A percentile compares a stretch with the other conserved stretches of the same genome.
phyloP scores from a whole-genome alignment of 2,113 vertebrate genomes.

The Chionomys nivalis region DNA sequence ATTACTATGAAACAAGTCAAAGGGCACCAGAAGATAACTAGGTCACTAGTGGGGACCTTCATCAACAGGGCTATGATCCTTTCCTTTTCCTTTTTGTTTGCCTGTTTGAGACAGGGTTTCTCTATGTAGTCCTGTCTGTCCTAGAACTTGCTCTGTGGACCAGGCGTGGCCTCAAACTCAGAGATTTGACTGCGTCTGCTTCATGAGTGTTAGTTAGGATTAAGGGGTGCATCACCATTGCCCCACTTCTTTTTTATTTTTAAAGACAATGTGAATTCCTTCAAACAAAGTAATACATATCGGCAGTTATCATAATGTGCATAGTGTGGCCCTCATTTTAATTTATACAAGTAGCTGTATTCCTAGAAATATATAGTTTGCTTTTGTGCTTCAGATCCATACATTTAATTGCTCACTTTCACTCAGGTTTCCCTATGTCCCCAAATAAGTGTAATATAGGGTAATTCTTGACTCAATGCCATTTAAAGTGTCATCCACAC shows the following conservation, averaged over 20 bases:
- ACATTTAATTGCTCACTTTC: neutral
- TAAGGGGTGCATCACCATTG: neutral
- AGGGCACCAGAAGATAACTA: neutral
- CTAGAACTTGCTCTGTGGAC: no score
- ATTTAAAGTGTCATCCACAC: neutral
- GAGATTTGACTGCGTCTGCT: neutral
- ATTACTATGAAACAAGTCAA: neutral
- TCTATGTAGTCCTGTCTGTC: neutral
- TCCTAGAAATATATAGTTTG: constrained; percentile 14
- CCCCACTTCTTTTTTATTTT: neutral
- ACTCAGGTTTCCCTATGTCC: neutral
- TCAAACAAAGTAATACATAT: neutral
- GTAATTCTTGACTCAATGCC: neutral
- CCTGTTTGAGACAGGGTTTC: neutral
- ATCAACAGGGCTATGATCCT: neutral
- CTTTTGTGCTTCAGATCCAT: neutral
- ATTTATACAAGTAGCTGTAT: neutral
- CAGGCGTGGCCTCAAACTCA: neutral
- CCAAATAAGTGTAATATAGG: neutral
- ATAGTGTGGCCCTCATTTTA: neutral
- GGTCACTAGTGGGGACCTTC: neutral
- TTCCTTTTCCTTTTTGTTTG: neutral
- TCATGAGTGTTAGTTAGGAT: neutral
- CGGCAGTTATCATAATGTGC: neutral
- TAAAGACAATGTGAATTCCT: constrained; percentile 12